Evolutionary conservation across 2,113 vertebrate genomes (phyloP).

Genomic region (cattle (Bos taurus)): DNA sequence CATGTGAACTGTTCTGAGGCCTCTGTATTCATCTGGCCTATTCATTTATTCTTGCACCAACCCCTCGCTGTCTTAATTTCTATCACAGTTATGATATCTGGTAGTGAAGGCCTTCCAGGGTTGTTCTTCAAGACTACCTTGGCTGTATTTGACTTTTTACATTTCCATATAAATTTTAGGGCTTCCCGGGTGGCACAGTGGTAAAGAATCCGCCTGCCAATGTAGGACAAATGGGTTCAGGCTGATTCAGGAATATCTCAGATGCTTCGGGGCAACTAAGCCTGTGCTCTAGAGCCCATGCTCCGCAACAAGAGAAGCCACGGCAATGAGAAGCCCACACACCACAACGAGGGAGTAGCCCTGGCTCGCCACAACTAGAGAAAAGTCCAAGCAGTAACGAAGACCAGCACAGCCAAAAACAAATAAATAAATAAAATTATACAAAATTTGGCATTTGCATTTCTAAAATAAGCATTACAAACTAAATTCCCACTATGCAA

Average conservation of each 20-base stretch:
- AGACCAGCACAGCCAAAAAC: background rate
- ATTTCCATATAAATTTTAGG: background rate
- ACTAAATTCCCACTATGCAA: background rate
- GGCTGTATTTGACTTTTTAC: background rate
- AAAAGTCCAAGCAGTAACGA: background rate
- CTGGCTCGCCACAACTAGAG: background rate
- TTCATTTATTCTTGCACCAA: background rate
- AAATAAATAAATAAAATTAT: background rate
- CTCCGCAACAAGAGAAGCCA: background rate
- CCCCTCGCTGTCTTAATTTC: background rate
- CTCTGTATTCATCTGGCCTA: background rate
- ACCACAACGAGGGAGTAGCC: background rate
- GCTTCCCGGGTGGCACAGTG: background rate
- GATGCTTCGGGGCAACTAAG: background rate
- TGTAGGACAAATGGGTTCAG: background rate
- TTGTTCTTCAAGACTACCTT: background rate
- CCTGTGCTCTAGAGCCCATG: background rate
- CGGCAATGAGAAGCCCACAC: background rate
- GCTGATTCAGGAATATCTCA: background rate
- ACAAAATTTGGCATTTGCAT: background rate
- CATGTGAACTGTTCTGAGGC: background rate
- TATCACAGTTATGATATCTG: rapidly evolving
- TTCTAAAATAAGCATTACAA: background rate
- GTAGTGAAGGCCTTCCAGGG: background rate
- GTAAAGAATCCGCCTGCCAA: background rate